Evolutionary conservation across 2,113 vertebrate genomes (phyloP).

Genomic region (Urocolius indicus): DNA sequence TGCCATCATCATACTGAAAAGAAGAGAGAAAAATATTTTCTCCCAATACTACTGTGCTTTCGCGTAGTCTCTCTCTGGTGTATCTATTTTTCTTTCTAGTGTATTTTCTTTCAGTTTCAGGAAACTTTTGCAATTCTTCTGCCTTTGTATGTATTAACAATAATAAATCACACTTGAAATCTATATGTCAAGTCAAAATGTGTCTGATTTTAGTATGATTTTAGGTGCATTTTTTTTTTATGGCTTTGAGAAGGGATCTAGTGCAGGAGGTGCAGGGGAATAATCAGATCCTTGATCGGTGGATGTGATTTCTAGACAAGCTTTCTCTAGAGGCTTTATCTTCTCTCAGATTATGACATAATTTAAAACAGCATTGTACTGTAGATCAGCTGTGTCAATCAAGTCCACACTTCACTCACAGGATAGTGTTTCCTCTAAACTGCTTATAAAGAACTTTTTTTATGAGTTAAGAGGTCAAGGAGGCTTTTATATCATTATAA

Average conservation of each 20-base stretch:
- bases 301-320: background rate
- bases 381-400: background rate
- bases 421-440: background rate
- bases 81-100: background rate
- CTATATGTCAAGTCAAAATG: background rate
- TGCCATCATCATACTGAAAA: background rate
- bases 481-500: background rate
- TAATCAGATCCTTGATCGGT: background rate
- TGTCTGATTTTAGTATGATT: background rate
- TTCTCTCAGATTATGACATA: background rate
- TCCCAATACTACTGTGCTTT: background rate
- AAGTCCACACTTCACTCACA: background rate
- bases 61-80: background rate
- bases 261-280: background rate
- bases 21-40: background rate
- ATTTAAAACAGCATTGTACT: background rate
- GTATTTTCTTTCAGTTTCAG: background rate
- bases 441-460: background rate
- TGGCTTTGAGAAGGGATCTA: background rate
- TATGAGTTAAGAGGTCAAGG: background rate
- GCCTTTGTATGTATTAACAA: background rate
- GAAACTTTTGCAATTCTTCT: background rate
- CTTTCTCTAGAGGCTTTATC: background rate
- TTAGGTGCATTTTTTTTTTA: background rate
- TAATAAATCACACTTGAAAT: background rate